Percentiles rank a stretch among this genome's conserved stretches.
These are phyloP conservation scores for Sarcophaga rosellei DNA, from an alignment of 2,888 invertebrate genomes.

Conservation along the genomic window DNA sequence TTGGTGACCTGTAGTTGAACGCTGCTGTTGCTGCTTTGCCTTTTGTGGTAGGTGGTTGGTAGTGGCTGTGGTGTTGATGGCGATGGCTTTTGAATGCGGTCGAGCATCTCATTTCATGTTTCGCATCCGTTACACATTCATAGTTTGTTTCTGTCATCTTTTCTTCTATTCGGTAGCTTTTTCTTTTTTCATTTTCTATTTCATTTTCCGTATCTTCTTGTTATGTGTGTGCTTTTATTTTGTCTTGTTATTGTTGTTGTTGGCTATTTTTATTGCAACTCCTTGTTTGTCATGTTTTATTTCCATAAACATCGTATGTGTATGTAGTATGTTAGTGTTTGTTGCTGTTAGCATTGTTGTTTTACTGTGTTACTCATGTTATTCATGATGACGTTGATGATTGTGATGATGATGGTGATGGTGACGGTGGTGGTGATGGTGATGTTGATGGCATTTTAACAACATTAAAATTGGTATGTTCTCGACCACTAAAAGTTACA, in stretches of 20 bases:
- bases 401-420: not conserved
- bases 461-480: constrained; percentile 28
- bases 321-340: not conserved
- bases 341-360: no score
- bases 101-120: constrained; percentile 66
- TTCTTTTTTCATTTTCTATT: constrained; percentile 6
- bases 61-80: not conserved
- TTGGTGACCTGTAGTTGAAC: constrained; percentile 63
- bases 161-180: not conserved
- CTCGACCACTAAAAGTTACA: constrained; percentile 12
- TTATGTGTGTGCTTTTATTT: constrained; percentile 31
- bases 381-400: no score
- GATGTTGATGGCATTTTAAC: constrained; percentile 50
- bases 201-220: constrained; percentile 26
- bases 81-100: constrained; percentile 65
- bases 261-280: not conserved
- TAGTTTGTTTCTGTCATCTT: constrained; percentile 57
- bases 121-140: constrained; percentile 64
- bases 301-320: constrained; percentile 44
- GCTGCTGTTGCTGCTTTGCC: constrained; percentile 23
- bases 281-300: constrained; percentile 52
- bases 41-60: not conserved
- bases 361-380: no score
- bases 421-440: constrained; percentile 38
- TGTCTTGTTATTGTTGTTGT: constrained; percentile 23